Base-by-base conservation (phyloP, 2,113 vertebrate species). In the Pionites leucogaster region DNA sequence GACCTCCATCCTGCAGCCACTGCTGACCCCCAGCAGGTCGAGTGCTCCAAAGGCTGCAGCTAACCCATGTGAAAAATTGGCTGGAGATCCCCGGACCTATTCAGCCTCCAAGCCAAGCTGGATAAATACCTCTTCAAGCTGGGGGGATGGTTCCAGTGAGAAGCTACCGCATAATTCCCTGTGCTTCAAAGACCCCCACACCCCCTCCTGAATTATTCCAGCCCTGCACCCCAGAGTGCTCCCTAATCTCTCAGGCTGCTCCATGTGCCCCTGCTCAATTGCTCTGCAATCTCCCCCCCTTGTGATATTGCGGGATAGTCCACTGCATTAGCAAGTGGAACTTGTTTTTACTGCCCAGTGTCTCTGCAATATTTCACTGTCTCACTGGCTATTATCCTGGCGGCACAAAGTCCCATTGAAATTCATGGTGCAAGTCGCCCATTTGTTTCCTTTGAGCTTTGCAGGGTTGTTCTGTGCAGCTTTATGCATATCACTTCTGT, bases 381-480 rank as follows among this genome's bases (percentile, higher is more conserved):
- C 96, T 96, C 20, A 0, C 88, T 92, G 93, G 90, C 95, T 95
- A 90, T 97, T 97, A 97, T 96, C 93, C 96, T 82, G 88, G 95
- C 95, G 89, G 96, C 93, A 94, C 86, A 95, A 93, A 94, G 95
- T 85, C 92, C 95, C 93, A 96, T 95, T 93, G 96, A 96, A 95
- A 96, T 95, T 95, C 93, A 93, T 41, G 93, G 94, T 93, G 90
- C 86, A 96, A 95, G 84, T 89, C 18, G 3, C 88, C 96, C 95
- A 96, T 96, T 97, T 96, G 96, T 96, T 96, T 96, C 94, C 94
- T 95, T 87, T 94, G 95, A 96, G 94, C 96, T 95, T 95, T 93
- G 93, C 95, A 93, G 92, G 88, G 90, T 20, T 95, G 70, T 90
- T 96, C 94, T 81, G 3, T 88, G 95, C 91, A 93, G 95, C 78